Conservation (phyloP, 2,113 vertebrate genomes). For the Toxotes chatareus region DNA sequence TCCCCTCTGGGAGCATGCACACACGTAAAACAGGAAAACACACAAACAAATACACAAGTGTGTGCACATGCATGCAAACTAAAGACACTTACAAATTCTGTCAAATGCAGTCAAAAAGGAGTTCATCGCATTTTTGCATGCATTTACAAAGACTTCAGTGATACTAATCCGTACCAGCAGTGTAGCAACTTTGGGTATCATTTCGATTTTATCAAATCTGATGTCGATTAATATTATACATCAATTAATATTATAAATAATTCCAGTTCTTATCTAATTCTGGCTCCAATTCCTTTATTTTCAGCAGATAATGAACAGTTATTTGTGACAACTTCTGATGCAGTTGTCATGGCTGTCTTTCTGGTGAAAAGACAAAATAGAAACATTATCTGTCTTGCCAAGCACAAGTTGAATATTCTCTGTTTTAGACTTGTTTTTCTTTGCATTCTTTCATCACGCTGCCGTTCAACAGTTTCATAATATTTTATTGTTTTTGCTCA, state of each 20-base stretch:
- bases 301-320: constrained; percentile 12
- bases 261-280: not conserved
- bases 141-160: constrained; percentile 55
- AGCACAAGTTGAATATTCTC: not conserved
- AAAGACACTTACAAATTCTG: constrained; percentile 64
- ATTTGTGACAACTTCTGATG: not conserved
- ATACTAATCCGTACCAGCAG: constrained; percentile 21
- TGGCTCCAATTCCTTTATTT: constrained; percentile 24
- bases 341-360: not conserved
- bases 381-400: not conserved
- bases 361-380: not conserved
- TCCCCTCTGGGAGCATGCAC: constrained; percentile 78
- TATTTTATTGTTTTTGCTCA: too few relatives aligned
- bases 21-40: constrained; percentile 76
- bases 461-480: too few relatives aligned
- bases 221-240: constrained; percentile 5
- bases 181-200: constrained; percentile 10
- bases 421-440: not conserved
- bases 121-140: constrained; percentile 36
- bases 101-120: constrained; percentile 52
- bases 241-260: not conserved
- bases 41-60: constrained; percentile 76
- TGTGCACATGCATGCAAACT: constrained; percentile 65
- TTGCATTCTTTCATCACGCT: too few relatives aligned
- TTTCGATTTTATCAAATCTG: constrained; percentile 13